phyloP scores from a whole-genome alignment of 1,140 invertebrate species.

The Drosophila santomea region DNA sequence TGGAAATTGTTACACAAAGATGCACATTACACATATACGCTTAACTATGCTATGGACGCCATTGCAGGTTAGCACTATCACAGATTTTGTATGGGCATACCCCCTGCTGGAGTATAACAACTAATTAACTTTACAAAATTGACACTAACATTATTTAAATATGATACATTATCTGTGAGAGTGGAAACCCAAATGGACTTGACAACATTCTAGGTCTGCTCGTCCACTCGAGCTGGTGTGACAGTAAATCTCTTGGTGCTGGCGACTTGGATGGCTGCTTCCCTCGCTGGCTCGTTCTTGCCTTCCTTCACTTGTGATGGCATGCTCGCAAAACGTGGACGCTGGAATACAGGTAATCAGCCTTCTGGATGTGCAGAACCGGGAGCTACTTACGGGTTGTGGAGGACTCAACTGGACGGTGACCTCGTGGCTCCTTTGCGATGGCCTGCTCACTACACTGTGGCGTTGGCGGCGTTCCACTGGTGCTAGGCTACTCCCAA shows the following conservation, averaged over 20 bases:
- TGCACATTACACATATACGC: constrained; percentile 39
- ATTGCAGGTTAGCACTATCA: not conserved
- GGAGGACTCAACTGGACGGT: constrained; percentile 18
- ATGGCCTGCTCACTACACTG: constrained; percentile 39
- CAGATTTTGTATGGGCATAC: constrained; percentile 4
- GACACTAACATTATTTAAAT: not conserved
- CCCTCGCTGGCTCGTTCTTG: not conserved
- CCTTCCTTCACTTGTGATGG: constrained; percentile 28
- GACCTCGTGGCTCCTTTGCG: constrained; percentile 39
- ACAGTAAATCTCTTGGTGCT: constrained; percentile 55
- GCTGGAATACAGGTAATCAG: constrained; percentile 16
- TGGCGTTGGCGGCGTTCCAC: constrained; percentile 21
- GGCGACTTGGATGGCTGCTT: constrained; percentile 18
- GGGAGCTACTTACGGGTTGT: constrained; percentile 21
- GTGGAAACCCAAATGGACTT: not conserved
- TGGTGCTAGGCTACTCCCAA: constrained; percentile 4
- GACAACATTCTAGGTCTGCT: not conserved
- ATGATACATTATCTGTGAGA: not conserved
- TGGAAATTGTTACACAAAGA: constrained; percentile 61
- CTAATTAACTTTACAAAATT: not conserved
- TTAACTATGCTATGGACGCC: constrained; percentile 7
- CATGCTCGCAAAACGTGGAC: constrained; percentile 70
- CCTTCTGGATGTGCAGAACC: fast-evolving
- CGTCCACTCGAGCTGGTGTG: constrained; percentile 63
- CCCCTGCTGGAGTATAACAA: constrained; percentile 14